Evolutionary conservation across 2,888 invertebrate species (phyloP).

Genomic region (Drosophila seclusa): DNA sequence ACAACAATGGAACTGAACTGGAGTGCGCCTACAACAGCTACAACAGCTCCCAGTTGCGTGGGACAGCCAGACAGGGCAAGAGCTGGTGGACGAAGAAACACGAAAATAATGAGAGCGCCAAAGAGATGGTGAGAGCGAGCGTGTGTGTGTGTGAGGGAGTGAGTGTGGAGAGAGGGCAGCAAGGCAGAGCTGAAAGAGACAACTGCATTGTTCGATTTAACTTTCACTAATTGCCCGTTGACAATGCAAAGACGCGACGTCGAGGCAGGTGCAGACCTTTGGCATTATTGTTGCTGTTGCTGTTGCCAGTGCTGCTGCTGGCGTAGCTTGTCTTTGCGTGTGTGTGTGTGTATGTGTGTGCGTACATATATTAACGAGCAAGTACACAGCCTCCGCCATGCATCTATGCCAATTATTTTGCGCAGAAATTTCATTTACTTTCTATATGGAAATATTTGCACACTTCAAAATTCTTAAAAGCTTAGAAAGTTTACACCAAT

Average conservation of each 20-base stretch:
- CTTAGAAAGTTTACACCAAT: conserved; percentile 57
- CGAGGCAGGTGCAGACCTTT: conserved; percentile 46
- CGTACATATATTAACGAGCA: conserved; percentile 47
- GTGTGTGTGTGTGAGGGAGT: background rate
- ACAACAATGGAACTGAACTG: conserved; percentile 50
- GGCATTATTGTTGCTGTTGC: conserved; percentile 37
- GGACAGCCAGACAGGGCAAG: conserved; percentile 1
- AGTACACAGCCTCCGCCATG: conserved; percentile 52
- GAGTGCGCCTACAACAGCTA: conserved; percentile 46
- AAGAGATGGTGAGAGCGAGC: background rate
- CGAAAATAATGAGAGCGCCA: conserved; percentile 5
- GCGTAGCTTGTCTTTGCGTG: conserved; percentile 26
- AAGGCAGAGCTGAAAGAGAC: conserved; percentile 17
- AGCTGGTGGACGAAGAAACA: conserved; percentile 20
- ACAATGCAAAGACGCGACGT: conserved; percentile 59
- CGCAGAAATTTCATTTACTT: conserved; percentile 59
- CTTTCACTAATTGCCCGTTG: conserved; percentile 78
- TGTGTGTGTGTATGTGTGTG: conserved; percentile 1
- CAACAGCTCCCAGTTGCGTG: conserved; percentile 29
- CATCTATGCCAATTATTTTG: conserved; percentile 56
- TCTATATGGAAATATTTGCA: conserved; percentile 63
- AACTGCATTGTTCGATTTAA: conserved; percentile 76
- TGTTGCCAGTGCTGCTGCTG: conserved; percentile 29
- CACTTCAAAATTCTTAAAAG: conserved; percentile 57
- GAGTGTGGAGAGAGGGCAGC: conserved; percentile 13